Conservation (phyloP, 2,888 invertebrate species). For the Nemurella pictetii region DNA sequence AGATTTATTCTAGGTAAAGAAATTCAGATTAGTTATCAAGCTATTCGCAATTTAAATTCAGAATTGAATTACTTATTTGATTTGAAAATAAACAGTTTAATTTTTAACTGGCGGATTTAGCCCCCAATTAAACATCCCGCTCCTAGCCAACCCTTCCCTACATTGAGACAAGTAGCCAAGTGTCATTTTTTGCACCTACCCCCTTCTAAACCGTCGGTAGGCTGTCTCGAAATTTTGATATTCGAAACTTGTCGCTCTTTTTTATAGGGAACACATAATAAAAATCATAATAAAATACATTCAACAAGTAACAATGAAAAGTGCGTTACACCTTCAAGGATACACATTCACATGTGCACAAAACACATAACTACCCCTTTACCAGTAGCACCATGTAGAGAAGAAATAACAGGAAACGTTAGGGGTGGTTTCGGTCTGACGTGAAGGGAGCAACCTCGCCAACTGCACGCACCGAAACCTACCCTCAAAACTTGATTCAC, state of each 20-base stretch:
- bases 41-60: no score
- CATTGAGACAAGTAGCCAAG: not conserved
- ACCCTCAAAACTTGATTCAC: not conserved
- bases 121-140: not conserved
- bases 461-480: not conserved
- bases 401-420: constrained; percentile 19
- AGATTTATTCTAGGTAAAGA: no score
- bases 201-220: not conserved
- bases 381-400: not conserved
- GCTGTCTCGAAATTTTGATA: not conserved
- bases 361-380: not conserved
- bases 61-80: no score
- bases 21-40: no score
- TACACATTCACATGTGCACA: not conserved
- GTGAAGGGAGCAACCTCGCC: constrained; percentile 11
- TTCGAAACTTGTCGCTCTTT: not conserved
- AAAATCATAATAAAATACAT: not conserved
- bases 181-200: not conserved
- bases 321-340: not conserved
- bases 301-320: not conserved
- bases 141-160: not conserved
- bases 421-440: not conserved
- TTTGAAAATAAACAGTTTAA: no score
- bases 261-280: not conserved
- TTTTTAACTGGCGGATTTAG: not conserved